phyloP scores from a whole-genome alignment of 2,888 invertebrate species.

The Ornithoptera alexandrae region DNA sequence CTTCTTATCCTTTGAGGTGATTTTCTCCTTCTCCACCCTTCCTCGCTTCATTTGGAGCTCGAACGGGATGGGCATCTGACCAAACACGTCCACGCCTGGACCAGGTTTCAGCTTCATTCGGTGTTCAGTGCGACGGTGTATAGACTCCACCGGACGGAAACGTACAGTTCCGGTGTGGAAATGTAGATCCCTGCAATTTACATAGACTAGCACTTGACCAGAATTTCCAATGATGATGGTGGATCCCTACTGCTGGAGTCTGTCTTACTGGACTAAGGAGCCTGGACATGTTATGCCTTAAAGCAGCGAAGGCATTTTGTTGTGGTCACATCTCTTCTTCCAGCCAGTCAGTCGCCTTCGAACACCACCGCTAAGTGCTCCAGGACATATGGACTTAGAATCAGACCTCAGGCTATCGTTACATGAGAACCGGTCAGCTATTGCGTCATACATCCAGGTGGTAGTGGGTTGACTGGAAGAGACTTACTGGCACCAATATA shows the following conservation, averaged over 20 bases:
- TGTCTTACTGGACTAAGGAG: too few relatives aligned
- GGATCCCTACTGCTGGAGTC: too few relatives aligned
- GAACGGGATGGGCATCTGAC: slow-evolving; percentile 50
- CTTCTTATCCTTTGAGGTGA: background rate
- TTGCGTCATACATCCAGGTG: background rate
- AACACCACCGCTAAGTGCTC: background rate
- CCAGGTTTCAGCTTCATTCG: slow-evolving; percentile 45
- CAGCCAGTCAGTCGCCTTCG: background rate
- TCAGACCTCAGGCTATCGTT: background rate
- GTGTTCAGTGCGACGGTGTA: slow-evolving; percentile 40
- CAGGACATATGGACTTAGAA: background rate
- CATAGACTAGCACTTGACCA: too few relatives aligned
- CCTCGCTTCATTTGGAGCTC: slow-evolving; percentile 42
- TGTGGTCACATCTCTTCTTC: background rate
- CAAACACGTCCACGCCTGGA: slow-evolving; percentile 46
- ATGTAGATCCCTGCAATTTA: slow-evolving; percentile 37
- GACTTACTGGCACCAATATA: too few relatives aligned
- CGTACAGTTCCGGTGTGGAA: slow-evolving; percentile 38
- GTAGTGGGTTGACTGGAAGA: background rate
- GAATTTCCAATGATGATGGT: background rate
- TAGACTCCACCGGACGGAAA: slow-evolving; percentile 39
- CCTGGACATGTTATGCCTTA: too few relatives aligned
- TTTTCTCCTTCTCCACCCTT: background rate
- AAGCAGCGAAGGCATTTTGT: too few relatives aligned
- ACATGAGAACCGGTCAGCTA: background rate